These are phyloP conservation scores for Carassius carassius DNA, from an alignment of 2,113 vertebrate genomes.

Conservation along the genomic window DNA sequence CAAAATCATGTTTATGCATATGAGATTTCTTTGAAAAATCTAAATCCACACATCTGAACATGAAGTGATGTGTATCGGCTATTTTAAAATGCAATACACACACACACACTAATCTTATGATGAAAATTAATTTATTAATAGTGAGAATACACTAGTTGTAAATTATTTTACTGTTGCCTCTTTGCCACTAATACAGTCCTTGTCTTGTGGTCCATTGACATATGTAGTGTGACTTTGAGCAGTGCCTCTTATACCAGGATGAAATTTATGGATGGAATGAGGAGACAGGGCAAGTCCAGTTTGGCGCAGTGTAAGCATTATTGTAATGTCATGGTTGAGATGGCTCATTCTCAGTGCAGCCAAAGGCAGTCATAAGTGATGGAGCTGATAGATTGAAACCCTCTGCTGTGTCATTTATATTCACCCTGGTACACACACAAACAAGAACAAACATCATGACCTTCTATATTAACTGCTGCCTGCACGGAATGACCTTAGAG, in stretches of 20 bases:
- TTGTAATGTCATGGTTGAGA: conserved; percentile 62
- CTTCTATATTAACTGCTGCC: background rate
- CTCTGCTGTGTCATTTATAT: background rate
- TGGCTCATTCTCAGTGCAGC: conserved; percentile 52
- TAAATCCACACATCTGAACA: background rate
- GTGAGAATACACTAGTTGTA: background rate
- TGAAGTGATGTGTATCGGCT: background rate
- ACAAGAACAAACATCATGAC: background rate
- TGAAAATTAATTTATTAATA: background rate
- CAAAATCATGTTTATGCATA: background rate
- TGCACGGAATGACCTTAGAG: background rate
- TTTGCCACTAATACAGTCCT: conserved; percentile 26
- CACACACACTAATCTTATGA: background rate
- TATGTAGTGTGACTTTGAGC: conserved; percentile 56
- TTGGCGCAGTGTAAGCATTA: conserved; percentile 69
- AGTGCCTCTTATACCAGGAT: conserved; percentile 20
- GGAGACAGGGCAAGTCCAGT: conserved; percentile 55
- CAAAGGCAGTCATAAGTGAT: conserved; percentile 44
- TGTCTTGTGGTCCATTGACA: background rate
- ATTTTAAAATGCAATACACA: background rate
- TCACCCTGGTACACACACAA: background rate
- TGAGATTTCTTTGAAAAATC: background rate
- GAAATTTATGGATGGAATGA: conserved; percentile 61
- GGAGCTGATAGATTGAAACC: conserved; percentile 24
- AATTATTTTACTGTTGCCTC: conserved; percentile 18